Evolutionary conservation across 2,113 vertebrate genomes (phyloP).

Genomic region (Myanophis thanlyinensis): DNA sequence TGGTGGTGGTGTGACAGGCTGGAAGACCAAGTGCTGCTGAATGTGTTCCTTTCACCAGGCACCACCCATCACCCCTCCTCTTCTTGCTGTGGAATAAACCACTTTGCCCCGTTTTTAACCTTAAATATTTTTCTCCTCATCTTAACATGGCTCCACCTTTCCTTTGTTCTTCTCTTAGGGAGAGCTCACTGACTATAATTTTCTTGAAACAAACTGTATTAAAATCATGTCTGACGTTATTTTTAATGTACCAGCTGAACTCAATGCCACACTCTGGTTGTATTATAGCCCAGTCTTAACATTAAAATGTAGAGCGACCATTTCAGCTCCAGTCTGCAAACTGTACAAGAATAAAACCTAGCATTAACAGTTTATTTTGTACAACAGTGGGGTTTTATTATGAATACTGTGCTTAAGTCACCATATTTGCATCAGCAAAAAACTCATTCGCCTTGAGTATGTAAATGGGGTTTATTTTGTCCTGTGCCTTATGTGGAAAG

Average conservation of each 20-base stretch:
- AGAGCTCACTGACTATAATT: conserved; percentile 80
- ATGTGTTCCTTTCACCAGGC: conserved; percentile 61
- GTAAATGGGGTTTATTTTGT: conserved; percentile 91
- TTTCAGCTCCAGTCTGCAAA: conserved; percentile 71
- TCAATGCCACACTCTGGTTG: conserved; percentile 79
- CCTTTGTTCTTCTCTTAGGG: conserved; percentile 75
- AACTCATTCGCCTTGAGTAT: conserved; percentile 72
- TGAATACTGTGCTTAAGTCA: conserved; percentile 81
- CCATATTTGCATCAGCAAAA: conserved; percentile 80
- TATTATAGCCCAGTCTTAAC: conserved; percentile 75
- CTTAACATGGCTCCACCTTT: conserved; percentile 67
- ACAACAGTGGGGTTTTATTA: conserved; percentile 85
- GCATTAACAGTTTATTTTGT: conserved; percentile 89
- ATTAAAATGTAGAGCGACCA: conserved; percentile 71
- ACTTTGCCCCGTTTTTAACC: conserved; percentile 81
- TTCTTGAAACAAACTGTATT: conserved; percentile 77
- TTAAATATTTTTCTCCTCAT: conserved; percentile 69
- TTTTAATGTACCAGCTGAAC: conserved; percentile 72
- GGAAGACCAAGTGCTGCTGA: conserved; percentile 99
- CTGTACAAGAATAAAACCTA: conserved; percentile 86
- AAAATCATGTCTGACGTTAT: conserved; percentile 88
- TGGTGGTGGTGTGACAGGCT: conserved; percentile 91
- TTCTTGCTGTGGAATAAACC: conserved; percentile 85
- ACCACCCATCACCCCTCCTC: conserved; percentile 68
- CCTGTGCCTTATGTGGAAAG: conserved; percentile 97